Evolutionary conservation across 2,888 invertebrate genomes (phyloP).

Genomic region (Spatulosminthurus flaviceps): DNA sequence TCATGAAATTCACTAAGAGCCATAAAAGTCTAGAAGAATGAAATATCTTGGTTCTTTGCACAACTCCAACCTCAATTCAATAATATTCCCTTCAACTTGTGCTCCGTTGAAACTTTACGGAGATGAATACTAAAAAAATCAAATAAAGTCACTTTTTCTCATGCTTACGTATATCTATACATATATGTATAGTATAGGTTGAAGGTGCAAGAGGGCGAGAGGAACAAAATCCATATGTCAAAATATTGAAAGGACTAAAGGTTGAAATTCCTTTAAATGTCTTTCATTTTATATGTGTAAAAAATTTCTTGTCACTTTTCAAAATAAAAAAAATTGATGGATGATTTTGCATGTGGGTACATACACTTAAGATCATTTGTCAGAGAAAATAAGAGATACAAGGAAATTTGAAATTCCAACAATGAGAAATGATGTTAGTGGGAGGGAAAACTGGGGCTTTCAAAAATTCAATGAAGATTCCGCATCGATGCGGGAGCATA

Average conservation of each 20-base stretch:
- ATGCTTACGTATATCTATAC: neutral
- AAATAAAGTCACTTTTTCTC: neutral
- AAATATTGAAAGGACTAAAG: too few species aligned
- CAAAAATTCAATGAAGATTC: constrained; percentile 11
- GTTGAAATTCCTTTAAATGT: too few species aligned
- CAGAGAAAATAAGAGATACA: neutral
- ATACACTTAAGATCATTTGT: constrained; percentile 3
- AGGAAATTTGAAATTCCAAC: neutral
- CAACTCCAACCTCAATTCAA: neutral
- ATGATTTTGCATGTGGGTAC: neutral
- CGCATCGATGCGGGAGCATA: constrained; percentile 1
- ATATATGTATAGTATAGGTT: too few species aligned
- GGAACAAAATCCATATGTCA: too few species aligned
- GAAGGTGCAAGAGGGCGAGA: neutral
- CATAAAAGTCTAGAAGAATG: neutral
- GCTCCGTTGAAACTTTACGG: neutral
- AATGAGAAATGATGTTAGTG: neutral
- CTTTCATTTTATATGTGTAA: too few species aligned
- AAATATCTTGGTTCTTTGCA: neutral
- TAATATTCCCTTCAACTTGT: neutral
- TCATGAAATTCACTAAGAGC: neutral
- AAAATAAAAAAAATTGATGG: too few species aligned
- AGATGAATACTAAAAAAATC: constrained; percentile 5
- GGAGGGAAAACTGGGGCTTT: constrained; percentile 19
- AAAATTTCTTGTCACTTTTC: too few species aligned